A percentile compares a stretch with the other conserved stretches of the same genome.
Evolutionary conservation across 2,888 invertebrate species (phyloP).

Genomic region (Tetranychus truncatus): DNA sequence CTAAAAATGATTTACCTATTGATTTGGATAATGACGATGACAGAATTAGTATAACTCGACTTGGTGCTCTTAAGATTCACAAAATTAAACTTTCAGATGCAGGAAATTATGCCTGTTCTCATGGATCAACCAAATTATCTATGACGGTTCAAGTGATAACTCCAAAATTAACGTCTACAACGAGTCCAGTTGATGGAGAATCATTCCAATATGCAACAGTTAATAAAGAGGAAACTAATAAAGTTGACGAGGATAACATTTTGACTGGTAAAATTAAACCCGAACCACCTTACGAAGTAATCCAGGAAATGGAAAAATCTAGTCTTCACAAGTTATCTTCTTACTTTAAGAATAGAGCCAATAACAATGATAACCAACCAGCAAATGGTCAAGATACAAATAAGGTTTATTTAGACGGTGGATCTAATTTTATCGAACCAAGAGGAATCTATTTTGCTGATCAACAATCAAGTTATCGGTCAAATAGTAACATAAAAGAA

Average conservation of each 20-base stretch:
- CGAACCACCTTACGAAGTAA: not conserved
- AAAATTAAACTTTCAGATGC: slow-evolving; percentile 60
- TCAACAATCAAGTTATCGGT: not conserved
- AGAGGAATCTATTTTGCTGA: not conserved
- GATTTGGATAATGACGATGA: not conserved
- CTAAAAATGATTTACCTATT: slow-evolving; percentile 14
- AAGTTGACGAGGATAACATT: not conserved
- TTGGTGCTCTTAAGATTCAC: slow-evolving; percentile 62
- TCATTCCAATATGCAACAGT: not conserved
- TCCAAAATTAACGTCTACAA: not conserved
- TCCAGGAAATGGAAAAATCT: not conserved
- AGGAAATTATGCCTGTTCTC: slow-evolving; percentile 64
- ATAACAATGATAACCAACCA: not conserved
- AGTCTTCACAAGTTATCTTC: not conserved
- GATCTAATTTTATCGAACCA: not conserved
- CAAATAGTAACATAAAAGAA: not conserved
- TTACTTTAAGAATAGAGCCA: not conserved
- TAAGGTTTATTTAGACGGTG: not conserved
- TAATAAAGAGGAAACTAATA: not conserved
- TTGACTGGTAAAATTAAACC: not conserved
- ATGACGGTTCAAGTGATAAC: not conserved
- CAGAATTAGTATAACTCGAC: slow-evolving; percentile 6
- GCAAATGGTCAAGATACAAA: not conserved
- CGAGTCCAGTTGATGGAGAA: not conserved
- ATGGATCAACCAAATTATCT: slow-evolving; percentile 45